Percentiles rank a stretch among this genome's conserved stretches.
Conservation (phyloP, 2,888 invertebrate genomes). For the Sphecodes monilicornis region DNA sequence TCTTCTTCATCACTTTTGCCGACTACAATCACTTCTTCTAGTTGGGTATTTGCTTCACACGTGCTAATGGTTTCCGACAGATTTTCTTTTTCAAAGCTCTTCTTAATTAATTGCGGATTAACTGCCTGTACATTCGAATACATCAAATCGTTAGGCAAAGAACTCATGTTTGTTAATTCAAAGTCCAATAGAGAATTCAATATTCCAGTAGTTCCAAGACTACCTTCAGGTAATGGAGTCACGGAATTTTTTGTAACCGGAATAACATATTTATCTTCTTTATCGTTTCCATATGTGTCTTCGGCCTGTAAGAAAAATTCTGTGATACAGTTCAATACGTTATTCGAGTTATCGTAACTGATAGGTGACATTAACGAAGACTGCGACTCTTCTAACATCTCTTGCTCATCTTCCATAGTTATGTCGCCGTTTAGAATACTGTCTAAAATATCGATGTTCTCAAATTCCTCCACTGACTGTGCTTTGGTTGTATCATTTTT, state of each 20-base stretch:
- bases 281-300: conserved; percentile 24
- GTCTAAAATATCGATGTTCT: conserved; percentile 70
- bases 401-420: conserved; percentile 70
- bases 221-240: conserved; percentile 49
- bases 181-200: conserved; percentile 68
- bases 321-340: conserved; percentile 48
- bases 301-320: conserved; percentile 58
- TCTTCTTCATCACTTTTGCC: conserved; percentile 9
- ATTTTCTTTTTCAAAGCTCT: conserved; percentile 43
- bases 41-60: conserved; percentile 12
- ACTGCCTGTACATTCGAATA: conserved; percentile 70
- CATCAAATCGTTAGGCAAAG: conserved; percentile 65
- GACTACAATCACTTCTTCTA: neutral
- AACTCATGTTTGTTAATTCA: conserved; percentile 70
- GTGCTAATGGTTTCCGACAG: conserved; percentile 21
- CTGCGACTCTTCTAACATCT: conserved; percentile 66
- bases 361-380: conserved; percentile 50
- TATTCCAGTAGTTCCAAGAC: conserved; percentile 52
- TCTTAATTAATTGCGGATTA: conserved; percentile 69
- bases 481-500: conserved; percentile 37
- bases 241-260: conserved; percentile 30
- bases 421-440: conserved; percentile 70
- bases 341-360: conserved; percentile 54
- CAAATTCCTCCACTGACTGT: conserved; percentile 60
- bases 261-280: conserved; percentile 23